Percentiles rank a stretch among this genome's conserved stretches.
These are phyloP conservation scores for Erebia palarica DNA, from an alignment of 2,888 invertebrate species.

Conservation along the genomic window DNA sequence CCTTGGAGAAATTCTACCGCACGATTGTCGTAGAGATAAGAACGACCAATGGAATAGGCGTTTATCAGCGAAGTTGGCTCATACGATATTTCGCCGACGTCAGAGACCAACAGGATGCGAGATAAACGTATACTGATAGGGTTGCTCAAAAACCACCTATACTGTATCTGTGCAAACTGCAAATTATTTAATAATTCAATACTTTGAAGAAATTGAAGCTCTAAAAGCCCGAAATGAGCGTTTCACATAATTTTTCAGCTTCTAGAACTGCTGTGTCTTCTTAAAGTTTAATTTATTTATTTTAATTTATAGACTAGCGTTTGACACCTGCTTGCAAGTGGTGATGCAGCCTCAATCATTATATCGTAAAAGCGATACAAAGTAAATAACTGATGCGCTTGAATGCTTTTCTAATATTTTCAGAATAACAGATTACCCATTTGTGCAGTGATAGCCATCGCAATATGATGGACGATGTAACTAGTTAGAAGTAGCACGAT, in stretches of 20 bases:
- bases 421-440: no score
- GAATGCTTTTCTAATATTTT: no score
- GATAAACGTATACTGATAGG: slow-evolving; percentile 54
- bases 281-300: not conserved
- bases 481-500: no score
- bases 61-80: slow-evolving; percentile 68
- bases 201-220: slow-evolving; percentile 12
- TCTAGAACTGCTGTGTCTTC: not conserved
- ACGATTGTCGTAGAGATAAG: slow-evolving; percentile 69
- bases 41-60: slow-evolving; percentile 70
- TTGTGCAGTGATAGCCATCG: no score
- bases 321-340: no score
- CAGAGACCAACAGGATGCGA: slow-evolving; percentile 75
- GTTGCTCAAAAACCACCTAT: not conserved
- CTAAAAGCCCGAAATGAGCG: not conserved
- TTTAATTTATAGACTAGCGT: no score
- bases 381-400: no score
- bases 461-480: no score
- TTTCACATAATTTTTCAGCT: no score
- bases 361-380: no score
- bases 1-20: slow-evolving; percentile 75
- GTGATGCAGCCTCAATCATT: no score
- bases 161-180: not conserved
- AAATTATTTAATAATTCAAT: not conserved
- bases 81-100: slow-evolving; percentile 64